These are phyloP conservation scores for Coracopsis vasa DNA, from an alignment of 2,113 vertebrate genomes.

Conservation along the genomic window DNA sequence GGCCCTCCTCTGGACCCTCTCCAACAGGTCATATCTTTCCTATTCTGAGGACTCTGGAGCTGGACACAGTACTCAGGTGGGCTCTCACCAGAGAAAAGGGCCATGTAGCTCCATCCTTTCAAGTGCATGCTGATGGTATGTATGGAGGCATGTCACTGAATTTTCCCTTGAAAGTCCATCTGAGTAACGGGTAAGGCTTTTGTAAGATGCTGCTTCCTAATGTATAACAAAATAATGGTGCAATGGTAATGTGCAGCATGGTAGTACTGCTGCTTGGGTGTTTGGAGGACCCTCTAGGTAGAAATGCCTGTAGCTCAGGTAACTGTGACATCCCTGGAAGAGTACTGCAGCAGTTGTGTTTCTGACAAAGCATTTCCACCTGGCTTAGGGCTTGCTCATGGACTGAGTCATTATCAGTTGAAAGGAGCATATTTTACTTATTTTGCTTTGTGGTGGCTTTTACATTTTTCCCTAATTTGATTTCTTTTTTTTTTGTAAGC, in stretches of 20 bases:
- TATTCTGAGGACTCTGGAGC: not conserved
- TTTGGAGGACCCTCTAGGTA: not conserved
- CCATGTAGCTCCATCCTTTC: not conserved
- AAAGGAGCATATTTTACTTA: not conserved
- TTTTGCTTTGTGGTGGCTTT: not conserved
- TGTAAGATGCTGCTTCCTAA: not conserved
- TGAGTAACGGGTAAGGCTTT: not conserved
- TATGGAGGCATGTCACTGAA: not conserved
- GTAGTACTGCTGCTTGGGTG: not conserved
- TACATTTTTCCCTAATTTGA: not conserved
- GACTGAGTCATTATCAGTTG: not conserved
- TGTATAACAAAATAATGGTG: not conserved
- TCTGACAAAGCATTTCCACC: not conserved
- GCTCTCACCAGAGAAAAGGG: not conserved
- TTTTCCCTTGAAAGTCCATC: not conserved
- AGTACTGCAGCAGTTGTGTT: accelerated
- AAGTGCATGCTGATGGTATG: accelerated
- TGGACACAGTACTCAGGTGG: not conserved
- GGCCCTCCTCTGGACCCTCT: not conserved
- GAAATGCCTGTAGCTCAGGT: not conserved
- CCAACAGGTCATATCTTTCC: not conserved
- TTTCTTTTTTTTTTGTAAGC: not conserved
- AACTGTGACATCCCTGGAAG: not conserved
- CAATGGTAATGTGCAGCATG: accelerated
- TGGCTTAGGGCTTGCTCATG: not conserved